Conservation (phyloP, 2,113 vertebrate species). For the Lipotes vexillifer region DNA sequence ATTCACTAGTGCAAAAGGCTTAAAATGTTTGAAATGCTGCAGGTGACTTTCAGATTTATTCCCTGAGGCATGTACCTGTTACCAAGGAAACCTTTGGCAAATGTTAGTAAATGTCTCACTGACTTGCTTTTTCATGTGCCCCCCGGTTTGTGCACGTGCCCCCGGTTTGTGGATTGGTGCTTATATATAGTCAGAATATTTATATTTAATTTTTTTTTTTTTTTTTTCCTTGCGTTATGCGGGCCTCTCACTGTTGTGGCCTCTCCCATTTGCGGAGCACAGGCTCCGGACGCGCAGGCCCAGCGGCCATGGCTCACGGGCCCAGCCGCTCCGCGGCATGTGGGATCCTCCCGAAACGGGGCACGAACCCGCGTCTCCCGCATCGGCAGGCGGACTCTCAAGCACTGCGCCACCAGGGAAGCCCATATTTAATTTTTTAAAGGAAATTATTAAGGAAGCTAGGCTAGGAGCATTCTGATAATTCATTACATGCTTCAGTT, state of each 20-base stretch:
- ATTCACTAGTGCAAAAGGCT: neutral
- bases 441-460: neutral
- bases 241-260: no score
- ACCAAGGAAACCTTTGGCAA: constrained; percentile 35
- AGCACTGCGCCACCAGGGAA: no score
- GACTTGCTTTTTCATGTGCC: neutral
- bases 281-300: no score
- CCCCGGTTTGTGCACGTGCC: neutral
- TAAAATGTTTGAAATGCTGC: neutral
- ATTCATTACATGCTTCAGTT: neutral
- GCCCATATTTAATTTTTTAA: neutral
- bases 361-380: no score
- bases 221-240: no score
- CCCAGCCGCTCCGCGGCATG: no score
- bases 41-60: constrained; percentile 15
- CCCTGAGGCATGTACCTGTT: neutral
- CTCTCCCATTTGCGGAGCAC: no score
- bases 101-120: neutral
- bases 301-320: no score
- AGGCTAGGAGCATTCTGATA: neutral
- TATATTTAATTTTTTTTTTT: neutral
- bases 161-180: neutral
- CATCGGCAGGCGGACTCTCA: no score
- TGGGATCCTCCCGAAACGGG: no score
- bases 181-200: neutral